phyloP scores from a whole-genome alignment of 2,888 invertebrate genomes.

The Xestobium rufovillosum region DNA sequence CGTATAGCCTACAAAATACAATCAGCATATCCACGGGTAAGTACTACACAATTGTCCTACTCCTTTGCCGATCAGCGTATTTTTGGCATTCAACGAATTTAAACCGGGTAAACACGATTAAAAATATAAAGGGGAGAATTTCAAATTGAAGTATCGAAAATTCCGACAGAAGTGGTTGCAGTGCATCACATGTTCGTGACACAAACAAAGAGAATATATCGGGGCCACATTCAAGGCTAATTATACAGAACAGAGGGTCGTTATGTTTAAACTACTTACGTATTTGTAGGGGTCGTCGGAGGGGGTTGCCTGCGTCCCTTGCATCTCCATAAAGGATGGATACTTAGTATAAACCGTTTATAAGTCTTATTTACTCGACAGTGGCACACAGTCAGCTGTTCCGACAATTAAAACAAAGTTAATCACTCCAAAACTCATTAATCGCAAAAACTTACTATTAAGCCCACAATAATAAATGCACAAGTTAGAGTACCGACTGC shows the following conservation, averaged over 20 bases:
- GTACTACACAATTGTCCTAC: no score
- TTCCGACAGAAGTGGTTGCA: no score
- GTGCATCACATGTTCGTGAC: slow-evolving; percentile 24
- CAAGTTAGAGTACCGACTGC: slow-evolving; percentile 70
- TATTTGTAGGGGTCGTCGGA: slow-evolving; percentile 26
- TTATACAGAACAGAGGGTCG: slow-evolving; percentile 23
- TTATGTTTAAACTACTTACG: slow-evolving; percentile 25
- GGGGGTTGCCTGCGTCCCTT: slow-evolving; percentile 29
- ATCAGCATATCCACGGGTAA: no score
- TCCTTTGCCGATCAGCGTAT: no score
- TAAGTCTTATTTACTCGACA: slow-evolving; percentile 73
- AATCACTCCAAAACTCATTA: slow-evolving; percentile 6
- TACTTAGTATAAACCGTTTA: slow-evolving; percentile 53
- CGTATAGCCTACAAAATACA: no score
- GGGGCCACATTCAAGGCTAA: slow-evolving; percentile 22
- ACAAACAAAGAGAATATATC: slow-evolving; percentile 23
- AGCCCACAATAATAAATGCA: slow-evolving; percentile 65
- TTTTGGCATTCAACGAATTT: no score
- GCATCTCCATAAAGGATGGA: slow-evolving; percentile 46
- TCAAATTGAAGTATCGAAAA: no score
- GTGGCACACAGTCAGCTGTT: slow-evolving; percentile 69
- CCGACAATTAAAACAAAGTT: slow-evolving; percentile 25
- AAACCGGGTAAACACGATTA: no score
- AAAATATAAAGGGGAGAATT: no score
- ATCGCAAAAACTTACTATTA: slow-evolving; percentile 52